Evolutionary conservation across 2,888 invertebrate species (phyloP).

Genomic region (Bursaphelenchus okinawaensis): DNA sequence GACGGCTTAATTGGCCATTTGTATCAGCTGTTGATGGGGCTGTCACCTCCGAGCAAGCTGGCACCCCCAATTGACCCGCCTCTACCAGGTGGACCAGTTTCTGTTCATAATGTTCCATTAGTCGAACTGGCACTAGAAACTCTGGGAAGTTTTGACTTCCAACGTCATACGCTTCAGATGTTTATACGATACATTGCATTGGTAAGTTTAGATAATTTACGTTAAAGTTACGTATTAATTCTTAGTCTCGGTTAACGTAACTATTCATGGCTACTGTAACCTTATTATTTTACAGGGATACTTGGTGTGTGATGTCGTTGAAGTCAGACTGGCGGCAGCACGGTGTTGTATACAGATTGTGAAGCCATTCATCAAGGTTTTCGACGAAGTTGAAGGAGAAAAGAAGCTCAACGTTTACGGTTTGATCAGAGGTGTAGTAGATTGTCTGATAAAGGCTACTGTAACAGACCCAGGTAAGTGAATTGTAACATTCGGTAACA

Average conservation of each 20-base stretch:
- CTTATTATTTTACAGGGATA: conserved; percentile 47
- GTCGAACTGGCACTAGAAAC: conserved; percentile 86
- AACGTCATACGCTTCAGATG: conserved; percentile 46
- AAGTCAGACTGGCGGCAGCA: conserved; percentile 86
- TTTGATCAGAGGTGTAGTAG: conserved; percentile 83
- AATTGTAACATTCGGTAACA: conserved; percentile 2
- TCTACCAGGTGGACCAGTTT: conserved; percentile 31
- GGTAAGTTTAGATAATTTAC: conserved; percentile 37
- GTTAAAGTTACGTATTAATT: too few species aligned
- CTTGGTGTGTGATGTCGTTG: conserved; percentile 80
- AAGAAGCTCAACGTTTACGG: conserved; percentile 65
- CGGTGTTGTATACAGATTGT: conserved; percentile 83
- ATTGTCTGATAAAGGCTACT: conserved; percentile 81
- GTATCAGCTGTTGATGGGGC: conserved; percentile 62
- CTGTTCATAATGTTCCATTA: conserved; percentile 70
- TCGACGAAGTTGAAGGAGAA: conserved; percentile 24
- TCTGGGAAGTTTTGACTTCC: conserved; percentile 74
- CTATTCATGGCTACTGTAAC: too few species aligned
- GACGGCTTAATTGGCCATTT: conserved; percentile 85
- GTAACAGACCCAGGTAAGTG: conserved; percentile 76
- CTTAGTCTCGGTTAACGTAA: too few species aligned
- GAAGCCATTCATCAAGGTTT: conserved; percentile 70
- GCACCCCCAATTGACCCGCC: conserved; percentile 39
- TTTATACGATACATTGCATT: conserved; percentile 54
- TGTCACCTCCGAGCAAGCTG: conserved; percentile 38